Base-by-base conservation (phyloP, 2,888 invertebrate genomes). In the Pseudococcus jackbeardsleyi region DNA sequence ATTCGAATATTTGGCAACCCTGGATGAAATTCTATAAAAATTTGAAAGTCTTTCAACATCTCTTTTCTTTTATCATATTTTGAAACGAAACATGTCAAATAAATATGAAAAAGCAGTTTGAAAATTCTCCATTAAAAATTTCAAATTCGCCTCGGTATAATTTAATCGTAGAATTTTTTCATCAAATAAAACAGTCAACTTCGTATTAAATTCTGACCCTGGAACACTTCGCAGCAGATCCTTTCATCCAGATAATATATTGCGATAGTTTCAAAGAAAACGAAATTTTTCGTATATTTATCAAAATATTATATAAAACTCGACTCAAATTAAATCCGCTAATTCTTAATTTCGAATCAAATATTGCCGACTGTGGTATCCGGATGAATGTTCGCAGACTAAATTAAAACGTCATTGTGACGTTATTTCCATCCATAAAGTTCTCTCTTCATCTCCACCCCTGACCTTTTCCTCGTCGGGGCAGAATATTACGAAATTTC, bases 301-400 rank as follows among this genome's bases (percentile, higher is more conserved):
- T 59, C n/a, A 59, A 59, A 59, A 59, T 59, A 59, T 59, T 50
- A 50, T 15, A 50, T 33, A 33, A 59, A 19, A 59, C 19, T 6
- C 59, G 59, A 59, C 19, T 19, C 11, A 59, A 59, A 59, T 59
- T 59, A 59, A 59, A 59, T 59, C 19, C 11, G 19, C 59, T 72
- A 72, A 72, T 72, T 72, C 26, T 72, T 72, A 72, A 72, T 72
- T 72, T 72, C 33, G 7, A 72, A 72, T 72, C 68, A 72, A 72
- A 72, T 72, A 72, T 72, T 15, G 33, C 26, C 8, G 19, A 19
- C 59, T 59, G 19, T 19, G 68, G 68, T 72, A 72, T 72, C 33
- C 33, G 68, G 68, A 72, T 72, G 68, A 72, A 72, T 72, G 68
- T 72, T 72, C 15, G 26, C 15, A 4, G 68, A 22, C 26, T 33